Evolutionary conservation across 2,797 vertebrate species (phyloP).

Genomic region (Gymnoscopelus braueri): DNA sequence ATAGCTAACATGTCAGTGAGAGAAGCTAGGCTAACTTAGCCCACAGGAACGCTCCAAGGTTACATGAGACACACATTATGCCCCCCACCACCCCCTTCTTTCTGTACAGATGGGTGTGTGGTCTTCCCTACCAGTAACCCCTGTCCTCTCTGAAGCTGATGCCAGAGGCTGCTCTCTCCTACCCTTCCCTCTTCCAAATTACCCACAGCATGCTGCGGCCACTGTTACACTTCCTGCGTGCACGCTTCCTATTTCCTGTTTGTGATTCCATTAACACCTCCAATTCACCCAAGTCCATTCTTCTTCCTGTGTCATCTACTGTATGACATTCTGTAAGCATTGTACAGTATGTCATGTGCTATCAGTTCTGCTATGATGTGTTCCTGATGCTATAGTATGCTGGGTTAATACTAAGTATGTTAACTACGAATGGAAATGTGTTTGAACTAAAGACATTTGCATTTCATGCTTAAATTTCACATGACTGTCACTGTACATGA

Average conservation of each 20-base stretch:
- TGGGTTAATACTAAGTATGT: background rate
- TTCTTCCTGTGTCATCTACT: slow-evolving; percentile 2
- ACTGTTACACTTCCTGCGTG: slow-evolving; percentile 65
- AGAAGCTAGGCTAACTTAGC: slow-evolving; percentile 4
- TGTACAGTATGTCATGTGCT: background rate
- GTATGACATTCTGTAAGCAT: background rate
- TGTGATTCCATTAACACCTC: slow-evolving; percentile 37
- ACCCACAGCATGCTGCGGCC: slow-evolving; percentile 78
- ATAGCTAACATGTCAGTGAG: slow-evolving; percentile 24
- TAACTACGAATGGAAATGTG: background rate
- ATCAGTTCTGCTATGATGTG: background rate
- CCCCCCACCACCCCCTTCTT: slow-evolving; percentile 7
- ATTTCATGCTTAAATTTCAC: background rate
- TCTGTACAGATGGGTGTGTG: slow-evolving; percentile 43
- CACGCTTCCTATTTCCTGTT: slow-evolving; percentile 41
- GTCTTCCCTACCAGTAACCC: slow-evolving; percentile 82
- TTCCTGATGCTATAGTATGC: background rate
- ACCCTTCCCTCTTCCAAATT: slow-evolving; percentile 66
- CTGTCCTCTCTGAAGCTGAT: slow-evolving; percentile 96
- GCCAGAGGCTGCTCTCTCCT: slow-evolving; percentile 93
- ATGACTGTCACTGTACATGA: too few relatives aligned
- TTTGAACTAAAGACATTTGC: background rate
- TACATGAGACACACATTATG: slow-evolving; percentile 29
- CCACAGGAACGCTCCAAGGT: slow-evolving; percentile 24
- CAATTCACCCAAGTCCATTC: background rate